Percentiles rank a stretch among this genome's conserved stretches.
Evolutionary conservation across 2,888 invertebrate species (phyloP).

Genomic region (Drosophila putrida): DNA sequence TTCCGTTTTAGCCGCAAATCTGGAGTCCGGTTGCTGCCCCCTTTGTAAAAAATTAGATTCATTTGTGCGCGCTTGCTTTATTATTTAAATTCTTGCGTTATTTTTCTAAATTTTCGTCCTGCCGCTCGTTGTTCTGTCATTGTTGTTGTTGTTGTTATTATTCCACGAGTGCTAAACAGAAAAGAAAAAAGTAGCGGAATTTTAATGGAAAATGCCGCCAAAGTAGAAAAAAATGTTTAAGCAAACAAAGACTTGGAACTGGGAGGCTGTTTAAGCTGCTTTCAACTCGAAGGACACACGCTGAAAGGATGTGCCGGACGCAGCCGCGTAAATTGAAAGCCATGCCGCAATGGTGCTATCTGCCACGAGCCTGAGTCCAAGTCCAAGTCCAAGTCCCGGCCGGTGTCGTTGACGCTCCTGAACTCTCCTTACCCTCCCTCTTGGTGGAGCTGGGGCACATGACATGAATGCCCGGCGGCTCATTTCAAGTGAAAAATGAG

Average conservation of each 20-base stretch:
- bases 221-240: constrained; percentile 70
- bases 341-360: constrained; percentile 50
- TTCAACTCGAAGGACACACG: constrained; percentile 72
- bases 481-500: constrained; percentile 80
- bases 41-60: constrained; percentile 82
- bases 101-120: constrained; percentile 76
- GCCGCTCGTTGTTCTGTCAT: constrained; percentile 36
- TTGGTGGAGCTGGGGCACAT: constrained; percentile 53
- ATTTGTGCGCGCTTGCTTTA: constrained; percentile 82
- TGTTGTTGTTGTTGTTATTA: constrained; percentile 28
- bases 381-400: constrained; percentile 23
- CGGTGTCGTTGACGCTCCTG: constrained; percentile 49
- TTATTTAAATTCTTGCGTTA: constrained; percentile 81
- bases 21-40: constrained; percentile 56
- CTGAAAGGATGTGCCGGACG: constrained; percentile 71
- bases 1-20: not conserved
- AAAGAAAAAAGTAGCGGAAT: constrained; percentile 77
- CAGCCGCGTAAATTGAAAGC: constrained; percentile 76
- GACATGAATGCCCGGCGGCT: constrained; percentile 78
- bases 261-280: constrained; percentile 72
- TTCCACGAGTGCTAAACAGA: constrained; percentile 26
- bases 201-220: constrained; percentile 84
- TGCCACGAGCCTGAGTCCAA: constrained; percentile 23
- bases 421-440: not conserved
- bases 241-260: constrained; percentile 69